These are phyloP conservation scores for Neuroscelio doddi DNA, from an alignment of 2,888 invertebrate species.

Conservation along the genomic window DNA sequence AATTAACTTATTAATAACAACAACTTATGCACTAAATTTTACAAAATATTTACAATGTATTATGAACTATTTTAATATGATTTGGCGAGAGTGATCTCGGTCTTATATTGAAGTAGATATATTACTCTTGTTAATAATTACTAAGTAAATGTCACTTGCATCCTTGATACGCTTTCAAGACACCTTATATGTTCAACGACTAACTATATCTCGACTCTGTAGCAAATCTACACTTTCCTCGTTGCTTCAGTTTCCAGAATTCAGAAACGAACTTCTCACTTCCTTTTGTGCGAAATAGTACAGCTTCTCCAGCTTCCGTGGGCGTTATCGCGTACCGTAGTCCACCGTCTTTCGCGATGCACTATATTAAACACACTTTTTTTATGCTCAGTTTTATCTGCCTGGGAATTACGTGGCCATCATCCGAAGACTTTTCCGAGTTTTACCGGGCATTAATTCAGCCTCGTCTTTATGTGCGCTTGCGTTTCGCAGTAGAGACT, in stretches of 20 bases:
- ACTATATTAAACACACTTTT: conserved; percentile 25
- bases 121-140: background rate
- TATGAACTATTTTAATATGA: too few relatives aligned
- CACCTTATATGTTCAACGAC: background rate
- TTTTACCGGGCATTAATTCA: conserved; percentile 29
- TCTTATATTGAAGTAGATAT: background rate
- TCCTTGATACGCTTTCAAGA: background rate
- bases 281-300: background rate
- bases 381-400: conserved; percentile 29
- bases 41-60: too few relatives aligned
- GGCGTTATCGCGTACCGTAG: conserved; percentile 23
- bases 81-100: too few relatives aligned
- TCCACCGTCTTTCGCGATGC: conserved; percentile 6
- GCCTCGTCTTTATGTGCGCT: conserved; percentile 15
- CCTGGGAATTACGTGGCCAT: conserved; percentile 27
- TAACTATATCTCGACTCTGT: background rate
- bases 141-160: background rate
- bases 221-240: background rate
- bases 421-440: conserved; percentile 21
- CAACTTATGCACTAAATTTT: too few relatives aligned
- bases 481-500: conserved; percentile 10
- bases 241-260: background rate
- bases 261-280: background rate
- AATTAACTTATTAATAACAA: too few relatives aligned
- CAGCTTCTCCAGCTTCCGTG: conserved; percentile 14